Evolutionary conservation across 2,888 invertebrate species (phyloP), one percentile per base, ranked within the genome.

Genomic region (Parasteatoda lunata): DNA sequence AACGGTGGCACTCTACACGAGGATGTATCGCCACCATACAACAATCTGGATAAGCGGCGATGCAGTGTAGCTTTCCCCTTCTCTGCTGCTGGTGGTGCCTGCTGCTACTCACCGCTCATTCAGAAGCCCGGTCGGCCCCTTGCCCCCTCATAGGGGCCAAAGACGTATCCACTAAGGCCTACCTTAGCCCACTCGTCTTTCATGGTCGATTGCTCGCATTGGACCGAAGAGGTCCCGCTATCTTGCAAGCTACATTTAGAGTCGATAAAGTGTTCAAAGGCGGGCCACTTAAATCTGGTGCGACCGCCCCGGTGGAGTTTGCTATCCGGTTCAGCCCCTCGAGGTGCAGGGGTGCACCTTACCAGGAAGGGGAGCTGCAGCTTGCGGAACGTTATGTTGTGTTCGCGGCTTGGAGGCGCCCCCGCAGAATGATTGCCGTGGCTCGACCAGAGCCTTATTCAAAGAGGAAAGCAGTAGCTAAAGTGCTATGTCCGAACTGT

Each of bases 401-500:
- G 85, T 86, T 86, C 54, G 85, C 85, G 68, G 80, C 85, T 59
- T 72, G 77, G 72, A 64, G 73, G 52, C 48, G 76, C 47, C 59
- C 59, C 77, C 76, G 76, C 48, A 85, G 69, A 78, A 76, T 86
- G 80, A 80, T 86, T 30, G 85, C 85, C 30, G 76, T 80, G 54
- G 77, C 80, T n/a, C 6, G 15, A n/a, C 85, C 85, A 49, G 85
- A 86, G 68, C 76, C 80, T 59, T 77, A 77, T 65, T 52, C 85
- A 66, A 86, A 86, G 77, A 70, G 77, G 45, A 76, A 80, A 71
- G 80, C 85, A 3, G 80, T 86, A 45, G 64, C 76, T 66, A 76
- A 52, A 71, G 80, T 86, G 72, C 80, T 86, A 52, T 86, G 85
- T 71, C 76, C 51, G 65, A 77, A 86, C 80, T 86, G 85, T 77